A percentile compares a stretch with the other conserved stretches of the same genome.
Evolutionary conservation across 1,140 invertebrate species (phyloP).

Genomic region (Brachystomella parvula): DNA sequence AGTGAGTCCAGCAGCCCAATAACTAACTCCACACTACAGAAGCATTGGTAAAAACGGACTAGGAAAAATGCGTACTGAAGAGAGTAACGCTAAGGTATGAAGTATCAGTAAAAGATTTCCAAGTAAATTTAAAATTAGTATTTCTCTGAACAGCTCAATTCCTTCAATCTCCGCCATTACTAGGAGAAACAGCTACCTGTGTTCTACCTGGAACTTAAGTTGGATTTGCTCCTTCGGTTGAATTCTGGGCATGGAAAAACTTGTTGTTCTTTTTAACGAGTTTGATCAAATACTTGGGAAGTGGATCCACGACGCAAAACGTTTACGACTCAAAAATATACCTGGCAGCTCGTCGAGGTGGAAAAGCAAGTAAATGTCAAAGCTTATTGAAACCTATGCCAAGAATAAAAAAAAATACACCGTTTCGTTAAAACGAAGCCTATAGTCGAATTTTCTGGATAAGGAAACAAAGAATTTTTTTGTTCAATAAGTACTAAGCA

Average conservation of each 20-base stretch:
- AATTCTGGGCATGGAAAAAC: too few relatives aligned
- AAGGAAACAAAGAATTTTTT: too few relatives aligned
- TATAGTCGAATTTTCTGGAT: too few relatives aligned
- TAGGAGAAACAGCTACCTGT: too few relatives aligned
- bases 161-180: slow-evolving; percentile 27
- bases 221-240: background rate
- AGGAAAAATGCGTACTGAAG: slow-evolving; percentile 32
- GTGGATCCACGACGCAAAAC: too few relatives aligned
- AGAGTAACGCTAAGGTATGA: slow-evolving; percentile 34
- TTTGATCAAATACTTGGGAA: too few relatives aligned
- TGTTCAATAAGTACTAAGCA: too few relatives aligned
- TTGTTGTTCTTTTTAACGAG: too few relatives aligned
- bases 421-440: too few relatives aligned
- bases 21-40: background rate
- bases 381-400: too few relatives aligned
- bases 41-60: background rate
- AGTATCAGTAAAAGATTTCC: background rate
- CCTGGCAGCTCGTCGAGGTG: background rate
- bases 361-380: too few relatives aligned
- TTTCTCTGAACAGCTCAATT: slow-evolving; percentile 25
- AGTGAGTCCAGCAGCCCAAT: slow-evolving; percentile 36
- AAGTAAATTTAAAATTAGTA: background rate
- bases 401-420: too few relatives aligned
- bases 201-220: background rate
- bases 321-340: background rate